Base-by-base conservation (phyloP, 2,888 invertebrate species). In the Ichneumon xanthorius region DNA sequence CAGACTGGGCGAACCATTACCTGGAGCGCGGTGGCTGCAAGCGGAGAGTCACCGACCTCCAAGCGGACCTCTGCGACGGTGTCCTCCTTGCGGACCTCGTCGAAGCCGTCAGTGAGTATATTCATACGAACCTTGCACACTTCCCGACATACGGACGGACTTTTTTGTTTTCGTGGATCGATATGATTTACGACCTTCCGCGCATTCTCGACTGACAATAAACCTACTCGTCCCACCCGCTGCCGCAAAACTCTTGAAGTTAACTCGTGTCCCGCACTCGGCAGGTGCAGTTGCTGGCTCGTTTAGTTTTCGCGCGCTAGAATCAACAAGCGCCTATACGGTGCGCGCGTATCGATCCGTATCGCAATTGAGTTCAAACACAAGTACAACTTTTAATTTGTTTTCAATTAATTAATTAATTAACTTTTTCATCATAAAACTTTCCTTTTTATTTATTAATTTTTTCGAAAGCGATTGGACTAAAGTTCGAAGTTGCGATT, bases 1-100 rank as follows among this genome's bases (percentile, higher is more conserved):
- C 99, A 80, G 99, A 99, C 95, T 99, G 99, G 99, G 99, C 99
- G 71, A 99, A 99, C 94, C 99, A 99, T 93, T 99, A 99, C 94
- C 94, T 99, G 95, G 99, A 99, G 94, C 97, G 98, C 92, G 97
- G 97, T 82, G 96, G 97, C 88, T 97, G 97, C 89, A 97, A 98
- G 90, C 96, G 97, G 84, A 96, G 97, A 91, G 98, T 98, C 87
- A 96, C 96, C 87, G 98, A 98, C 92, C 96, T 99, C 87, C 98
- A 99, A 87, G 95, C 97, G 79, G 99, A 99, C 95, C 97, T 99
- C 94, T 97, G 97, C 53, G 99, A 99, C 95, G 99, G 99, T 1
- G 96, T 98, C 61, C 95, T 99, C 68, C 95, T 99, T 86, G 98
- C 98, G 4, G 98, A 99, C 94, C 97, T 99, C 94, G 97, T 99